Evolutionary conservation across 2,888 invertebrate genomes (phyloP), one percentile per base, ranked within the genome.

Genomic region (Limnephilus auricula): DNA sequence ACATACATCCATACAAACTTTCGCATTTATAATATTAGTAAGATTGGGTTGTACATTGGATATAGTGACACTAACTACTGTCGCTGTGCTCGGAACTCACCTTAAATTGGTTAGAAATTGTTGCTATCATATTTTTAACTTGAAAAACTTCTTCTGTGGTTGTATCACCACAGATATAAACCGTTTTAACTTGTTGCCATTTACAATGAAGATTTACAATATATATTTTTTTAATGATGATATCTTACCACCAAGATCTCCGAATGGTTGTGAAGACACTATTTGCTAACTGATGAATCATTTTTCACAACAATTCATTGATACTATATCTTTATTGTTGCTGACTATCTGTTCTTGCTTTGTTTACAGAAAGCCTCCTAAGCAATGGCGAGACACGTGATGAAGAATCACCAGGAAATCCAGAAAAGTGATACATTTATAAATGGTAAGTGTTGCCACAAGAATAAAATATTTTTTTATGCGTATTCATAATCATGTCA

Each of bases 231-330:
- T 32, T 34, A 6, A 82, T 89, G 89, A 89, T 89, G 89, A 89
- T 82, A 82, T 45, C 32, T 82, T 89, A 89, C 82, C 89, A 89
- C 89, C 89, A 89, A 89, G 89, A 89, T 89, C 89, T 89, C 89
- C 79, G 89, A 89, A 31, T 79, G 65, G 79, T 79, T 15, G 79
- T 89, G 89, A 79, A 89, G 89, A 89, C 79, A 79, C 79, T 89
- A 89, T 89, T 89, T 89, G 89, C 89, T 89, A 89, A 89, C 89
- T 79, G 89, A 89, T 25, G 30, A 34, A 82, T 34, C 5, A 34
- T 82, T 34, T 34, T 10, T 34, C 0, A 31, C 30, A 32, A 31
- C 25, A 15, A 25, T 65, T 65, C 65, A 65, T 65, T 2, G 25
- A 65, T 3, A n/a, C 25, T 65, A 65, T 65, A n/a, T 65, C 2